phyloP scores from a whole-genome alignment of 2,113 vertebrate species.

The Oncorhynchus nerka region DNA sequence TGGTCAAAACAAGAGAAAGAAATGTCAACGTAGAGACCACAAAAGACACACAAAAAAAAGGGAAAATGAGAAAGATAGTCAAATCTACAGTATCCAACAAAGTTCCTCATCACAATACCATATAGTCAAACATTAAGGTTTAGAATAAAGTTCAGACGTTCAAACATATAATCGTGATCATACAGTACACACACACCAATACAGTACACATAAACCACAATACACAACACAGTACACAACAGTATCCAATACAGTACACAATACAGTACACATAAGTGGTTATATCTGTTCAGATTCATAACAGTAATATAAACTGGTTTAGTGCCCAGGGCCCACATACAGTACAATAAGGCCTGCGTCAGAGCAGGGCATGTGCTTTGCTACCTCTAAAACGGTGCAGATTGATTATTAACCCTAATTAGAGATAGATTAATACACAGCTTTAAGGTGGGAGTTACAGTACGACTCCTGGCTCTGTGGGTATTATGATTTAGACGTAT shows the following conservation, averaged over 20 bases:
- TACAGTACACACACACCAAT: background rate
- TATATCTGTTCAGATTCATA: background rate
- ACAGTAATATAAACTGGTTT: background rate
- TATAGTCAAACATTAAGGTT: background rate
- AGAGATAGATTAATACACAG: constrained; percentile 52
- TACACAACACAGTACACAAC: too few species aligned
- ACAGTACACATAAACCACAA: background rate
- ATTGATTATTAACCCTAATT: constrained; percentile 61
- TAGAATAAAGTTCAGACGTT: background rate
- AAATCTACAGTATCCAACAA: too few species aligned
- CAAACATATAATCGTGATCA: background rate
- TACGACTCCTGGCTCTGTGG: constrained; percentile 9
- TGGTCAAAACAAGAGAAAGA: constrained; percentile 43
- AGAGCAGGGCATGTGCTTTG: background rate
- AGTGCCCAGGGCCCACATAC: background rate
- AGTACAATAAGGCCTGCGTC: background rate
- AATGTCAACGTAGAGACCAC: background rate
- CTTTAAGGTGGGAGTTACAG: constrained; percentile 9
- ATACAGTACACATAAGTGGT: background rate
- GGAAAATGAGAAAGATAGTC: background rate
- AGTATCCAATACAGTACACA: too few species aligned
- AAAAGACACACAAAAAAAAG: constrained; percentile 29
- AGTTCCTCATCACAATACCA: background rate
- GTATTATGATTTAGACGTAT: constrained; percentile 10
- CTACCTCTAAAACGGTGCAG: background rate